Conservation (phyloP, 2,888 invertebrate species). For the Macroteleia sp. region DNA sequence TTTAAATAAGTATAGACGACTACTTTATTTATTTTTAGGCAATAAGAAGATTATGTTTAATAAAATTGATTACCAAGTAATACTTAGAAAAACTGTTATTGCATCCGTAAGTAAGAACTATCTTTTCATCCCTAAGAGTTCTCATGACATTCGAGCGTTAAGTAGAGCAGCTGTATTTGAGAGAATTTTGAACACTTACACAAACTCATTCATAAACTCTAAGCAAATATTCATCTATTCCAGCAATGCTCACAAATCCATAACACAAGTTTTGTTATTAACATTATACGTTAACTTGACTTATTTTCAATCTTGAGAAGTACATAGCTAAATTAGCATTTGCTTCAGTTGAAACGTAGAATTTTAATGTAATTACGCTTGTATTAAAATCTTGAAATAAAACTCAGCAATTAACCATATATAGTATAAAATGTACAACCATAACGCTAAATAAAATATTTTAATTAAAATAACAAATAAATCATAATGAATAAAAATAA, state of each 20-base stretch:
- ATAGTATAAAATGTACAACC: no score
- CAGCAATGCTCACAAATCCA: conserved; percentile 83
- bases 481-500: conserved; percentile 6
- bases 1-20: no score
- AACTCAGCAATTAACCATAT: no score
- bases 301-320: conserved; percentile 21
- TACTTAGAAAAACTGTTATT: neutral
- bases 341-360: no score
- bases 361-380: no score
- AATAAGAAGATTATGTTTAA: neutral
- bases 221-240: conserved; percentile 57
- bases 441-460: no score
- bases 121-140: conserved; percentile 58
- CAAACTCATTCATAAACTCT: conserved; percentile 40
- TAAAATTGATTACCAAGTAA: neutral
- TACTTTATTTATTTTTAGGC: no score
- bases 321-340: conserved; percentile 30
- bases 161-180: conserved; percentile 68
- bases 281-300: conserved; percentile 25
- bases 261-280: conserved; percentile 77
- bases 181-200: conserved; percentile 57
- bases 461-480: neutral
- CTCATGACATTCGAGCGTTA: conserved; percentile 62
- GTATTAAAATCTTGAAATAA: no score
- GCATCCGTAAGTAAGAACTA: neutral